Evolutionary conservation across 64 coral and sea anemone genomes (phyloP).

Genomic region (Pocillopora damicornis): DNA sequence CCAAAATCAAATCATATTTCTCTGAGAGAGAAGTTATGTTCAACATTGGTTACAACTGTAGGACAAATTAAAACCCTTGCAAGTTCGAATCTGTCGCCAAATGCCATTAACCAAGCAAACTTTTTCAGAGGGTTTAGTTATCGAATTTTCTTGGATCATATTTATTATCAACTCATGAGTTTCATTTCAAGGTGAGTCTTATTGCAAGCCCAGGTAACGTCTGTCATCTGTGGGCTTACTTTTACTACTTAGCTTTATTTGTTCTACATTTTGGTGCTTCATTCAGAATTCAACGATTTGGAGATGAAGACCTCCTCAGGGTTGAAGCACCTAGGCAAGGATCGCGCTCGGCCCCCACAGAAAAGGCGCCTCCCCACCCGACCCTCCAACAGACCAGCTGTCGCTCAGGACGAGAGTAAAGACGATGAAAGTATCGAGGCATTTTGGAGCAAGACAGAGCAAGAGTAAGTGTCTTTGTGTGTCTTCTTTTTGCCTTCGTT

Average conservation of each 20-base stretch:
- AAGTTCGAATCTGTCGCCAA: too few relatives aligned
- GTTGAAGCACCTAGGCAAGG: constrained; percentile 71
- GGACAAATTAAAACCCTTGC: too few relatives aligned
- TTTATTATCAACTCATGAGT: too few relatives aligned
- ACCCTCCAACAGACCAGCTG: constrained; percentile 70
- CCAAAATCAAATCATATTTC: too few relatives aligned
- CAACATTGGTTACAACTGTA: too few relatives aligned
- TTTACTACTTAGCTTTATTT: neutral
- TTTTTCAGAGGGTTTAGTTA: too few relatives aligned
- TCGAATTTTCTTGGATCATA: too few relatives aligned
- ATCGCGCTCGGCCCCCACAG: constrained; percentile 75
- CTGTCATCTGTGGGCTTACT: too few relatives aligned
- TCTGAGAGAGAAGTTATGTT: too few relatives aligned
- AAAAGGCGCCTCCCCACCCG: constrained; percentile 80
- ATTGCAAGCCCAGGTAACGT: too few relatives aligned
- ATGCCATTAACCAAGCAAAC: too few relatives aligned
- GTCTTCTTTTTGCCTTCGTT: neutral
- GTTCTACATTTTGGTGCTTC: constrained; percentile 12
- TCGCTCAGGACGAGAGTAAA: constrained; percentile 27
- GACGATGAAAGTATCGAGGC: constrained; percentile 51
- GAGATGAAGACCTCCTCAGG: constrained; percentile 39
- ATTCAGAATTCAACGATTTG: constrained; percentile 45
- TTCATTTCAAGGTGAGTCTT: too few relatives aligned
- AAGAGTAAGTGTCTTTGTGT: constrained; percentile 36
- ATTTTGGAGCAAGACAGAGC: constrained; percentile 62